phyloP scores from a whole-genome alignment of 2,113 vertebrate genomes.

The Numenius arquata region DNA sequence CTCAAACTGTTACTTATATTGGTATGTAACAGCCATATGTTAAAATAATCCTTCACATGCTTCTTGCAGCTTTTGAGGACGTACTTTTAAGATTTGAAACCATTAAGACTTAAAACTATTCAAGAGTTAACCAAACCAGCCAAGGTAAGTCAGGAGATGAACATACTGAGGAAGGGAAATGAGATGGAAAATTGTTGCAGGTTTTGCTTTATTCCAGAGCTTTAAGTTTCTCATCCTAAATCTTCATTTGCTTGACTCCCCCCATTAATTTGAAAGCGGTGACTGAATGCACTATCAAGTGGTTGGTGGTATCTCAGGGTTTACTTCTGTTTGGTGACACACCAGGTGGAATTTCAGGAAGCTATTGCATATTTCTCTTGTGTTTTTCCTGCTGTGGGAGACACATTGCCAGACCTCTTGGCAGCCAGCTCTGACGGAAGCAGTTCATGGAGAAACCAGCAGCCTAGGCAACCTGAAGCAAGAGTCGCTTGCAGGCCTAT shows the following conservation, averaged over 20 bases:
- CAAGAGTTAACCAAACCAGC: background rate
- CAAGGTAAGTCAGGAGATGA: background rate
- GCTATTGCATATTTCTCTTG: background rate
- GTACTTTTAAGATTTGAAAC: background rate
- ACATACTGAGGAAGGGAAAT: background rate
- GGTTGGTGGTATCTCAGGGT: background rate
- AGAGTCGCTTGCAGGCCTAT: background rate
- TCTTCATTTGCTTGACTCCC: background rate
- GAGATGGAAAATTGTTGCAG: background rate
- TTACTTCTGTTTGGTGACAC: background rate
- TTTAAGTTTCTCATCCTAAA: background rate
- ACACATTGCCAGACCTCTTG: background rate
- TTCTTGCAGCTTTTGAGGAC: background rate
- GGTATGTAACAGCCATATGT: background rate
- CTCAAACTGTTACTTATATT: background rate
- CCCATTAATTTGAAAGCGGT: background rate
- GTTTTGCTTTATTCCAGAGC: background rate
- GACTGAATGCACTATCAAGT: background rate
- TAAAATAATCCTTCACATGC: background rate
- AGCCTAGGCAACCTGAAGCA: background rate
- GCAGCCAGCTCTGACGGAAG: background rate
- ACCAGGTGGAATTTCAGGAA: background rate
- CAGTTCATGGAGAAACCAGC: background rate
- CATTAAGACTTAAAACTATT: background rate
- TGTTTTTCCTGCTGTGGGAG: background rate